Evolutionary conservation across 2,797 vertebrate genomes (phyloP), one percentile per base, ranked within the genome.

Genomic region (Psittacula echo): DNA sequence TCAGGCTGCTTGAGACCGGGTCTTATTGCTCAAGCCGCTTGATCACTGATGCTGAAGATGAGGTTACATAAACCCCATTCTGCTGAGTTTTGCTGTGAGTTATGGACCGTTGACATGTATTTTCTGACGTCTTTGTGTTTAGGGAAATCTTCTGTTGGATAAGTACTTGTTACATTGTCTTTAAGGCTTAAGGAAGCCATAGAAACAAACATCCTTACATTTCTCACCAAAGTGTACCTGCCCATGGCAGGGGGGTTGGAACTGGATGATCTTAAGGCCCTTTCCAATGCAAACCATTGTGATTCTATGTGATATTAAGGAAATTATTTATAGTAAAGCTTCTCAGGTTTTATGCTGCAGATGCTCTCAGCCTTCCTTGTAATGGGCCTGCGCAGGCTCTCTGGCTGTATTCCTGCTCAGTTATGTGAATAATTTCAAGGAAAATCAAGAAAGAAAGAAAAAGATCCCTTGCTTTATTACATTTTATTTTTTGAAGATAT

Each of bases 1-100:
- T 93, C 42, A 44, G 56, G 58, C 77, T 93, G 27, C 85, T 92
- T 61, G 76, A 89, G 74, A 93, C 89, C 81, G 88, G 71, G 82
- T 94, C 37, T 60, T 74, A 44, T 73, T 80, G 73, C 65, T 95
- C 45, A 77, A 90, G 80, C 80, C 1, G 1, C 80, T 90, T 87
- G 91, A 37, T 94, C 77, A 47, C 32, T 91, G 90, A 68, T 93
- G 91, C 80, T 92, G 91, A 90, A 90, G 85, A 85, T 85, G 29
- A 72, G 68, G 80, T 87, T 92, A 85, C 0, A 1, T 95, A 92
- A 94, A 94, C 74, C 70, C 32, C n/a, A 4, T 67, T 90, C 71
- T 91, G 50, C 83, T 71, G 71, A 74, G 48, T 77, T 91, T 47
- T 74, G 22, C 39, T 88, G 60, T 9, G 78, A 73, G 34, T 90